phyloP scores from a whole-genome alignment of 1,140 invertebrate species.

The Macrosteles quadrilineatus region DNA sequence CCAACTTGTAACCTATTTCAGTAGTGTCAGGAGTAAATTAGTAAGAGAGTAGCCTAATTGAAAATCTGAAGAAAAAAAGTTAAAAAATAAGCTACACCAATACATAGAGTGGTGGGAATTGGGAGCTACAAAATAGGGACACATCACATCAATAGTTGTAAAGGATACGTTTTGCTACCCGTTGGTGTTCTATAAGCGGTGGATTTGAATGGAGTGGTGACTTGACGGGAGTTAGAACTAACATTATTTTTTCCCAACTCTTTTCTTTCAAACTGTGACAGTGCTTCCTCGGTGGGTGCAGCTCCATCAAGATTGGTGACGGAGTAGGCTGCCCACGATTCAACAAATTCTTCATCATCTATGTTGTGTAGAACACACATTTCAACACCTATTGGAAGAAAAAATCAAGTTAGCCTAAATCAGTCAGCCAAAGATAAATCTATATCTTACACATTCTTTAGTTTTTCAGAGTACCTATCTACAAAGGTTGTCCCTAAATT shows the following conservation, averaged over 20 bases:
- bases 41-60: no score
- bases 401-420: neutral
- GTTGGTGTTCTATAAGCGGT: conserved; percentile 14
- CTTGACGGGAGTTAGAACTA: neutral
- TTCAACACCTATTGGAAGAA: conserved; percentile 52
- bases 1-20: no score
- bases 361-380: conserved; percentile 60
- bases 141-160: no score
- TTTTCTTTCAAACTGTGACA: conserved; percentile 62
- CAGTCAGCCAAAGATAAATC: neutral
- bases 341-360: conserved; percentile 62
- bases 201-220: conserved; percentile 11
- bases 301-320: conserved; percentile 60
- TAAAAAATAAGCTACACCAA: no score
- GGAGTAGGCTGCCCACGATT: conserved; percentile 67
- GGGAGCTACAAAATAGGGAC: no score
- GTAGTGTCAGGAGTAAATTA: no score
- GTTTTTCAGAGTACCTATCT: no score
- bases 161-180: conserved; percentile 22
- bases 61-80: no score
- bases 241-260: conserved; percentile 54
- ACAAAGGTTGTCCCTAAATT: no score
- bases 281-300: conserved; percentile 56
- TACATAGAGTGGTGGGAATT: no score
- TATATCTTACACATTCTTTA: neutral